Conservation (phyloP, 2,797 vertebrate genomes). For the Anisognathus igniventris region DNA sequence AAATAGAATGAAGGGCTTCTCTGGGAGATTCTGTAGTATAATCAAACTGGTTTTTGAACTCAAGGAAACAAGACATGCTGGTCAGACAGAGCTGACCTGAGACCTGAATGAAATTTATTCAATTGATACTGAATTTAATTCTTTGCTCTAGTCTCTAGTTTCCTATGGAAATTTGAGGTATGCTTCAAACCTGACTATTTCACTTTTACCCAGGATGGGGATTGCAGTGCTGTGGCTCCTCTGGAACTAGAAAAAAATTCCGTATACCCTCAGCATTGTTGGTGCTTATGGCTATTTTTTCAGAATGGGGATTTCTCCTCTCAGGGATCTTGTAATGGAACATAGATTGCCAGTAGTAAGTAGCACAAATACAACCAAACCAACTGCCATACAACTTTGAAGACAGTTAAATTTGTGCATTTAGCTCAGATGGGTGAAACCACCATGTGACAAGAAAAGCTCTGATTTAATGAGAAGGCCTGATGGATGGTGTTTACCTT, state of each 20-base stretch:
- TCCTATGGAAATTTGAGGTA: not conserved
- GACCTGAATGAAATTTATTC: not conserved
- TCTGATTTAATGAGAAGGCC: not conserved
- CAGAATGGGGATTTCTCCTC: not conserved
- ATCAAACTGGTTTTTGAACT: not conserved
- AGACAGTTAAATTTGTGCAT: not conserved
- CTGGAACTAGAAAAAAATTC: not conserved
- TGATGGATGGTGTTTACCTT: not conserved
- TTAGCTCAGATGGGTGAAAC: not conserved
- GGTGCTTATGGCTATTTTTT: not conserved
- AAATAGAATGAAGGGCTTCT: not conserved
- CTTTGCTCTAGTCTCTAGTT: not conserved
- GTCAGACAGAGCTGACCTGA: not conserved
- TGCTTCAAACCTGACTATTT: not conserved
- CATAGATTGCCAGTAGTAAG: not conserved
- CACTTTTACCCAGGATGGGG: not conserved
- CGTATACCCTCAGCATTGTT: not conserved
- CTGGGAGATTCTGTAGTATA: not conserved
- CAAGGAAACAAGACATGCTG: not conserved
- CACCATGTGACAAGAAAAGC: not conserved
- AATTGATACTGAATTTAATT: not conserved
- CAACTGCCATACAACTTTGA: not conserved
- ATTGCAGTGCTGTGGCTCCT: not conserved
- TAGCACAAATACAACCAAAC: not conserved
- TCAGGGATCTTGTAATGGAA: not conserved